Evolutionary conservation across 2,888 invertebrate species (phyloP), one percentile per base, ranked within the genome.

Genomic region (Strigamia transsilvanica): DNA sequence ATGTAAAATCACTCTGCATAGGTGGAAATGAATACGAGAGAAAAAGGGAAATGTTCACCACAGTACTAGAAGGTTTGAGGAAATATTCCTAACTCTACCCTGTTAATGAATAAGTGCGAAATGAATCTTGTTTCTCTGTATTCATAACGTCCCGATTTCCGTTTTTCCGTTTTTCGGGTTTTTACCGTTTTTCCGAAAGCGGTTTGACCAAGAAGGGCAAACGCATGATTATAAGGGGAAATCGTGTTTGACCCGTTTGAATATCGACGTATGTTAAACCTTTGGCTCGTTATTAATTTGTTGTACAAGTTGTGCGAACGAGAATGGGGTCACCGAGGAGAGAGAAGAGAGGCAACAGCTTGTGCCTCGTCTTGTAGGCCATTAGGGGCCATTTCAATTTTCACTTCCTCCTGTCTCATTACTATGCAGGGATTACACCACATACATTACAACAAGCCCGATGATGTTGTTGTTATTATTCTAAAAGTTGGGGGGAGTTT

Each of bases 381-480:
- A 73, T 73, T 73, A 73, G 73, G 73, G 73, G 73, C 73, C 73
- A 73, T 73, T 73, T 73, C 73, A 73, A 73, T 73, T 73, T 73
- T 73, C 56, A 56, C 56, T 21, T 56, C 56, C 56, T 56, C 73
- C 32, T n/a, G 27, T 27, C 32, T 73, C 73, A 73, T 73, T 73
- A 73, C 27, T 73, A 73, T 73, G 73, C 73, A 73, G 73, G 73
- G 73, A 73, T 73, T 73, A 73, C 27, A 73, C 73, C 27, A 23
- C 73, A 73, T 73, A 73, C 27, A 73, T 73, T 32, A 73, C 32
- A 73, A 73, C 27, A 32, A 27, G 61, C 21, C 61, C 61, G 61
- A 23, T 23, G 32, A n/a, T 13, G 32, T 73, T 73, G 73, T 73
- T 73, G 73, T 73, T 32, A 27, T 73, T 27, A 27, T 73, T 73